Percentiles rank a stretch among this genome's conserved stretches.
phyloP scores from a whole-genome alignment of 1,140 invertebrate genomes.

The Spodoptera frugiperda region DNA sequence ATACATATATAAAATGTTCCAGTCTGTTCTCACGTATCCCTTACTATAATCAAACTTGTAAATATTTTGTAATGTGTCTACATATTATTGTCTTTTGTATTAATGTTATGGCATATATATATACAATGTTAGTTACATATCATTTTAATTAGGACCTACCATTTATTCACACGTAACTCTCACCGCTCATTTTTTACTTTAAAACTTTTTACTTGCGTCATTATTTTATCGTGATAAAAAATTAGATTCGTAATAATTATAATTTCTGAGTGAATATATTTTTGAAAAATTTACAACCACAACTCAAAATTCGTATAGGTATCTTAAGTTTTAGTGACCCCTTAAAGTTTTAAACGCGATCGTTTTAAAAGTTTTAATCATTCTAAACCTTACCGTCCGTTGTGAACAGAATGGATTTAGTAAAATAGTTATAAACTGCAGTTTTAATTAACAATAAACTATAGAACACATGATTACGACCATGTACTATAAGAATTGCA shows the following conservation, averaged over 20 bases:
- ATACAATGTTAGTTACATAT: slow-evolving; percentile 68
- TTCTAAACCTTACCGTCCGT: slow-evolving; percentile 43
- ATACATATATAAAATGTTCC: background rate
- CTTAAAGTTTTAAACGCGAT: slow-evolving; percentile 37
- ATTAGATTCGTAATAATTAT: slow-evolving; percentile 37
- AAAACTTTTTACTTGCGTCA: slow-evolving; percentile 43
- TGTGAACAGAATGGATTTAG: slow-evolving; percentile 22
- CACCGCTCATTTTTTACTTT: slow-evolving; percentile 43
- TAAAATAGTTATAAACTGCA: slow-evolving; percentile 17
- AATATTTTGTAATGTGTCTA: slow-evolving; percentile 47
- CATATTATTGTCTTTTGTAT: slow-evolving; percentile 49
- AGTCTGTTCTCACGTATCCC: slow-evolving; percentile 38
- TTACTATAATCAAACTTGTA: slow-evolving; percentile 38
- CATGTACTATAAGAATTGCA: slow-evolving; percentile 31
- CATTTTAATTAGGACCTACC: slow-evolving; percentile 71
- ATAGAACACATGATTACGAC: slow-evolving; percentile 41
- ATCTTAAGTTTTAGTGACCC: slow-evolving; percentile 16
- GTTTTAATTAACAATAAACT: slow-evolving; percentile 15
- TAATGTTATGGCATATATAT: slow-evolving; percentile 36
- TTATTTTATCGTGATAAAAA: slow-evolving; percentile 44
- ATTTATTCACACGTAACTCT: slow-evolving; percentile 44
- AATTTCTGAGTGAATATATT: slow-evolving; percentile 61
- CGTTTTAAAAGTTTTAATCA: slow-evolving; percentile 17
- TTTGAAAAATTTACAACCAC: slow-evolving; percentile 75
- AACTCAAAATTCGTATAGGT: slow-evolving; percentile 39